Evolutionary conservation across 2,888 invertebrate genomes (phyloP), one percentile per base, ranked within the genome.

Genomic region (Tetranychus piercei): DNA sequence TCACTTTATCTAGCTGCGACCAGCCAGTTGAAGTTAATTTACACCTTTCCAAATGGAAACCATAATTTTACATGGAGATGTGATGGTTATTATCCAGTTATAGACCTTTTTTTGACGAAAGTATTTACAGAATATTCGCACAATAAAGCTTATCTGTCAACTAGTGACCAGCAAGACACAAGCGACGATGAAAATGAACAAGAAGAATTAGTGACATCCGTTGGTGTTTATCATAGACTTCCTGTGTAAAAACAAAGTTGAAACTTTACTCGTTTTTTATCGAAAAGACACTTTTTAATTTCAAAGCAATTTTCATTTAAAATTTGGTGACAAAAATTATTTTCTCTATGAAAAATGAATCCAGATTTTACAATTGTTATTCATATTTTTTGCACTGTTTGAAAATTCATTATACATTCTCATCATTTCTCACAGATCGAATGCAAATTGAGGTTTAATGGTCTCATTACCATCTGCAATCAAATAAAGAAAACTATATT

Each of bases 11-110:
- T 82, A 82, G 84, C 87, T 71, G 92, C 92, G 81, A 87, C 87
- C 55, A 89, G 92, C 77, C 82, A 86, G 34, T 85, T 87, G 79
- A 94, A 94, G 83, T 88, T 89, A 78, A 83, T 94, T 71, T 83
- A 89, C 34, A 87, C 89, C 80, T 87, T 94, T 82, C 87, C 88
- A 2, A 87, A 88, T 23, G 95, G 95, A 1, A 90, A 91, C 0
- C 95, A 96, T 82, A 94, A 95, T 81, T 94, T 95, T 82, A 95
- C 94, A 0, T 95, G 94, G 94, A 89, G 89, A 76, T 88, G 90
- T 79, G 87, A 88, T 77, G 91, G 90, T 77, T 95, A 92, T 78
- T 84, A 83, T 77, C 80, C 81, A 75, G 79, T 82, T 34, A 79
- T 84, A 71, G 79, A 80, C 73, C 79, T 81, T 64, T 85, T 84